Evolutionary conservation across 64 coral and sea anemone species (phyloP), one percentile per base, ranked within the genome.

Genomic region (Stylophora pistillata): DNA sequence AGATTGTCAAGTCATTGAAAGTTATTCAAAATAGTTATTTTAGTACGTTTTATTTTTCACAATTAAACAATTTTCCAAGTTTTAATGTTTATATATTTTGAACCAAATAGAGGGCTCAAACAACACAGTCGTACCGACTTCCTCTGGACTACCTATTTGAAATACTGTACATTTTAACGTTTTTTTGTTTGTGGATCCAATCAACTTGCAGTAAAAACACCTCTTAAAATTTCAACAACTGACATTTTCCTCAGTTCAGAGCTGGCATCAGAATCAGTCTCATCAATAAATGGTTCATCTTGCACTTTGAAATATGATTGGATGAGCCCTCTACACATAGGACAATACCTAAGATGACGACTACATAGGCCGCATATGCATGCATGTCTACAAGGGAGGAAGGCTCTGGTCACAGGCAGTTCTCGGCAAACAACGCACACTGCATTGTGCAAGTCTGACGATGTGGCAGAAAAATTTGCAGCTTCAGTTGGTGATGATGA

Each of bases 321-420:
- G 15, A 98, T 98, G 41, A 83, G 10, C 55, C 71, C 80, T 11
- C 96, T 89, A 73, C 96, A 98, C 93, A 98, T 86, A 25, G 96
- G 96, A 17, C 96, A 98, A 53, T 72, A 86, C 37, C n/a, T 59
- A 21, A 98, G 66, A 58, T 90, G 81, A 4, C 79, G 28, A 30
- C 92, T 95, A 66, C 96, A 98, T 14, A 82, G 56, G 28, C 86
- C 90, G 56, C 96, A 98, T 26, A 90, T 75, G 62, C 96, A 98
- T 17, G 96, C 93, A 91, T 98, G 96, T 29, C 96, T 81, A 56
- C 96, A 98, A 13, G 96, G 96, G 3, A 98, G 85, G 27, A 95
- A 84, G 9, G 93, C 96, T 63, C 96, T 89, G 15, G 89, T 95
- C 11, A 98, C 79, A 18, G 96, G 90, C 53, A 92, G 56, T 58